phyloP scores from a whole-genome alignment of 1,140 invertebrate species.

The Drosophila burlai region DNA sequence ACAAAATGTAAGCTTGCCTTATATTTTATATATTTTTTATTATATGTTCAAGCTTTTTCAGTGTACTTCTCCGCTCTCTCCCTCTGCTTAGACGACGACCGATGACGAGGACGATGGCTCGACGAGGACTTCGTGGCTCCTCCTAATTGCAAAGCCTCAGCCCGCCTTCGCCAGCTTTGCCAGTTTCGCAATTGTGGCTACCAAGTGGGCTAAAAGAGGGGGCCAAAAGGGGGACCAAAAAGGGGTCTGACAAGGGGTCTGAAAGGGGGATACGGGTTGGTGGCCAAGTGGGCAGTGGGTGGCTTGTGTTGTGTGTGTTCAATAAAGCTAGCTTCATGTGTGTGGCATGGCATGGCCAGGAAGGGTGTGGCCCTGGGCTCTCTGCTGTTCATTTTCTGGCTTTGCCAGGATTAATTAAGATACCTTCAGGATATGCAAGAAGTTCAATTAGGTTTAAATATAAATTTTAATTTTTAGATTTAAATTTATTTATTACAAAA shows the following conservation, averaged over 20 bases:
- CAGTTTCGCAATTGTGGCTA: constrained; percentile 67
- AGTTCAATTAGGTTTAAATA: background rate
- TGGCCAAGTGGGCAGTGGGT: constrained; percentile 5
- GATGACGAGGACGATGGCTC: constrained; percentile 44
- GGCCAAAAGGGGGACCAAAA: background rate
- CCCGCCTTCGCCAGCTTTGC: constrained; percentile 23
- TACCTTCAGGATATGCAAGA: background rate
- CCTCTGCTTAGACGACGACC: constrained; percentile 52
- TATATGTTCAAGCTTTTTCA: background rate
- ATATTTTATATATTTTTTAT: background rate
- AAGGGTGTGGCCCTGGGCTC: constrained; percentile 48
- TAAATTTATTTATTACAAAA: background rate
- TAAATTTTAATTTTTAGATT: background rate
- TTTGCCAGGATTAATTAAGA: constrained; percentile 32
- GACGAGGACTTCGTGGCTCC: constrained; percentile 70
- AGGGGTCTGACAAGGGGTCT: background rate
- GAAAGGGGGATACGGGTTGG: background rate
- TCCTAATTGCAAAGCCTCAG: constrained; percentile 80
- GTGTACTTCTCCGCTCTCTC: constrained; percentile 2
- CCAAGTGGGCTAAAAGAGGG: constrained; percentile 18
- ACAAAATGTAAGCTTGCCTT: too few species aligned
- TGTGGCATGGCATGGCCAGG: background rate
- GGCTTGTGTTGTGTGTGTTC: constrained; percentile 65
- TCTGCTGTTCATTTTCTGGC: constrained; percentile 18
- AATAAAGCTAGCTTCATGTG: constrained; percentile 59